phyloP scores from a whole-genome alignment of 1,140 invertebrate genomes.

The Planococcus citri region DNA sequence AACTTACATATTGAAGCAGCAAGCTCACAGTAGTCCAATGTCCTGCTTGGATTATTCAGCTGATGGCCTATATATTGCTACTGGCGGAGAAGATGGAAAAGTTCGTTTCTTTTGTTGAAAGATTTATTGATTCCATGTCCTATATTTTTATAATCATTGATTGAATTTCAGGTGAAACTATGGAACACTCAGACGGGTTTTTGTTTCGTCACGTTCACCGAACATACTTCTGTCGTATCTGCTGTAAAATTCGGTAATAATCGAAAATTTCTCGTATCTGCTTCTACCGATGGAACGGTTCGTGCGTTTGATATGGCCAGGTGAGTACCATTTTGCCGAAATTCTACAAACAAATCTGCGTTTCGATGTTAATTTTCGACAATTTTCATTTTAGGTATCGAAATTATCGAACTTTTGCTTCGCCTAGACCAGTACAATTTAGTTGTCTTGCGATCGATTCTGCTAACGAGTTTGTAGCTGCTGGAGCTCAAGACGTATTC shows the following conservation, averaged over 20 bases:
- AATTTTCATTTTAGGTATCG: conserved; percentile 52
- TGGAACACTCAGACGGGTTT: conserved; percentile 86
- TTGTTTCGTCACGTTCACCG: conserved; percentile 87
- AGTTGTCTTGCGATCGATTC: conserved; percentile 78
- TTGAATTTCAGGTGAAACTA: conserved; percentile 56
- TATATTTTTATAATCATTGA: no score
- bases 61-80: conserved; percentile 79
- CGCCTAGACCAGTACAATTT: conserved; percentile 81
- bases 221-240: conserved; percentile 72
- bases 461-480: conserved; percentile 81
- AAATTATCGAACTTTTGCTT: conserved; percentile 91
- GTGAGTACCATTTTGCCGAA: conserved; percentile 32
- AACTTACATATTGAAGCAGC: conserved; percentile 95
- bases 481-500: conserved; percentile 85
- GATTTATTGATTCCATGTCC: no score
- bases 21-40: conserved; percentile 85
- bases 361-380: no score
- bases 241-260: conserved; percentile 74
- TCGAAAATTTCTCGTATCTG: conserved; percentile 81
- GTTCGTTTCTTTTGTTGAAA: conserved; percentile 32
- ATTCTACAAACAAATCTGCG: no score
- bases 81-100: conserved; percentile 90
- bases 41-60: conserved; percentile 76
- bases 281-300: conserved; percentile 89
- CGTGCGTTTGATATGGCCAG: conserved; percentile 84